Base-by-base conservation (phyloP, 2,888 invertebrate genomes). In the Eurytoma californica region DNA sequence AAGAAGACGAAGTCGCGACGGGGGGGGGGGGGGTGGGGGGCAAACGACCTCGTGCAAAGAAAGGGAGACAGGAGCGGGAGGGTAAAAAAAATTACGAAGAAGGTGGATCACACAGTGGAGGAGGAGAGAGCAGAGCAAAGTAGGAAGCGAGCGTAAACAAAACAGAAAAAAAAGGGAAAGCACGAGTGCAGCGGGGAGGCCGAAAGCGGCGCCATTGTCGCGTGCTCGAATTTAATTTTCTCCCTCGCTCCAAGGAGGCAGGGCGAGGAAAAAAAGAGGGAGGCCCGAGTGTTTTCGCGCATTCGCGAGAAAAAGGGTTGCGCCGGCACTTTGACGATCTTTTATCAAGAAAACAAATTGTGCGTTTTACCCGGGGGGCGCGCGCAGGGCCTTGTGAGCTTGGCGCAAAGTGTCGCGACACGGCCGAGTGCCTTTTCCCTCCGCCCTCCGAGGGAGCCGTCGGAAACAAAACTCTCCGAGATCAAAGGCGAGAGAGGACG, bases 261-360 rank as follows among this genome's bases (percentile, higher is more conserved):
- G 24, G 16, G 12, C 14, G 18, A 5, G 9, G 3, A 12, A 1
- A 28, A 14, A 67, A 51, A 20, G 20, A 57, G n/a, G 20, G 57
- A n/a, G 18, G 18, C 18, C 4, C n/a, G 20, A 20, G 13, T 18
- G 20, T 20, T 20, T 20, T 57, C 20, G 28, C 39, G 63, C 39
- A n/a, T 30, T 28, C 12, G 16, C 9, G 39, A 39, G 39, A 61
- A 9, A 9, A 63, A n/a, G 14, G 30, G 16, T 14, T 9, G 3
- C 53, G 20, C 14, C 57, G 69, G 49, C 55, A 9, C 63, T 73
- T 69, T 60, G 66, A 28, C 67, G 61, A 72, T 61, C 49, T 39
- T 70, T 79, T 72, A 60, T 68, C 18, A 63, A 63, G 76, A 69
- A 80, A 72, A 77, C 72, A 80, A 80, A 77, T 80, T 76, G 76